A percentile compares a stretch with the other conserved stretches of the same genome.
These are phyloP conservation scores for Cenopis cana DNA, from an alignment of 2,888 invertebrate genomes.

Conservation along the genomic window DNA sequence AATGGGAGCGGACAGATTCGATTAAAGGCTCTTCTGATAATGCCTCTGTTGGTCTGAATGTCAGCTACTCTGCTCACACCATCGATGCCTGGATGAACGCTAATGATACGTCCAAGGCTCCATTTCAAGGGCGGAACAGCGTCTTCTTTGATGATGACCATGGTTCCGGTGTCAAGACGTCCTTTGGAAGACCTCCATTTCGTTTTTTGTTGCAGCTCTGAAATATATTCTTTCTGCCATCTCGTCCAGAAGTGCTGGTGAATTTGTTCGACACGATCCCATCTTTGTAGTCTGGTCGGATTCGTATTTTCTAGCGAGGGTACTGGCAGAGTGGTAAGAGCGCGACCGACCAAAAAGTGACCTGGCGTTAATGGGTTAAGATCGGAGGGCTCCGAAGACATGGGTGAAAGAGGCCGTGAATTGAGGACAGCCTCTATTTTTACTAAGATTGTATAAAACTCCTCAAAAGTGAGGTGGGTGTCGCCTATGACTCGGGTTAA, in stretches of 20 bases:
- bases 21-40: constrained; percentile 8
- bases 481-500: constrained; percentile 23
- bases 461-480: constrained; percentile 29
- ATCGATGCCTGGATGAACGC: no score
- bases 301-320: constrained; percentile 12
- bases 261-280: constrained; percentile 23
- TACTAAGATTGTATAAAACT: constrained; percentile 25
- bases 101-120: not conserved
- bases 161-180: constrained; percentile 1
- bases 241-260: constrained; percentile 29
- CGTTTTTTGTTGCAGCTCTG: constrained; percentile 46
- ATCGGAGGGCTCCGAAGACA: not conserved
- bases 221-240: constrained; percentile 27
- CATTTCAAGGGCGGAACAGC: constrained; percentile 4
- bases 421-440: constrained; percentile 33
- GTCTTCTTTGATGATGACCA: constrained; percentile 18
- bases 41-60: constrained; percentile 1
- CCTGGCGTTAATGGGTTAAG: constrained; percentile 30
- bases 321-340: constrained; percentile 29
- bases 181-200: constrained; percentile 15
- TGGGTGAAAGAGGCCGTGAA: not conserved
- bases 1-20: constrained; percentile 14
- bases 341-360: constrained; percentile 31
- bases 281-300: constrained; percentile 20
- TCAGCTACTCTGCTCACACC: constrained; percentile 36